A percentile compares a stretch with the other conserved stretches of the same genome.
phyloP scores from a whole-genome alignment of 2,113 vertebrate species.

The Epinephelus cyanopodus region DNA sequence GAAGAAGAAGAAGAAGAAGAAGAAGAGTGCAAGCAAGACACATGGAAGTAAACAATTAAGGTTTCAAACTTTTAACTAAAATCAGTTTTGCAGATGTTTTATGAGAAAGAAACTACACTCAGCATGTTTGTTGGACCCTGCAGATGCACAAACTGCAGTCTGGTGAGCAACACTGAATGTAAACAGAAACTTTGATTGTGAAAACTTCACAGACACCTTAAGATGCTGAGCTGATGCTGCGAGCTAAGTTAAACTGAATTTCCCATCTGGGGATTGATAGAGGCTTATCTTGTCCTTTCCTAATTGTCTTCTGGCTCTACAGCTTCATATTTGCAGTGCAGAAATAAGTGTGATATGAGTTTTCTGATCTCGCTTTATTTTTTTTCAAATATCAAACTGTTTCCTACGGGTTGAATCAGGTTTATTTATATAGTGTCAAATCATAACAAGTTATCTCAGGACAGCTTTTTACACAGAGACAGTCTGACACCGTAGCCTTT shows the following conservation, averaged over 20 bases:
- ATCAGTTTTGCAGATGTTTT: background rate
- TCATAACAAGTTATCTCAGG: too few relatives aligned
- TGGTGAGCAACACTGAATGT: background rate
- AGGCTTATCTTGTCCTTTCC: background rate
- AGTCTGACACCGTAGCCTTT: too few relatives aligned
- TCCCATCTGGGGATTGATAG: background rate
- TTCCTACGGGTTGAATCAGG: too few relatives aligned
- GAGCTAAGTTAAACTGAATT: background rate
- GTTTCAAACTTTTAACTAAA: background rate
- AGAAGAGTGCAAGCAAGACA: background rate
- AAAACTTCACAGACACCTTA: background rate
- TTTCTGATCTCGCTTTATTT: too few relatives aligned
- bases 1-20: too few relatives aligned
- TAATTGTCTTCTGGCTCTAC: background rate
- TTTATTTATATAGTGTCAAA: too few relatives aligned
- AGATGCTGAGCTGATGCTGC: background rate
- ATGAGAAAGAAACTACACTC: background rate
- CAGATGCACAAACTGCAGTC: background rate
- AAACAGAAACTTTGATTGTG: background rate
- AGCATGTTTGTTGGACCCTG: background rate
- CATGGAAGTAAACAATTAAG: background rate
- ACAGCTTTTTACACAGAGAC: too few relatives aligned
- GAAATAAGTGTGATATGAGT: too few relatives aligned
- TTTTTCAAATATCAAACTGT: too few relatives aligned
- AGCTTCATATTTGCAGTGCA: background rate